A percentile compares a stretch with the other conserved stretches of the same genome.
phyloP scores from a whole-genome alignment of 2,113 vertebrate genomes.

The Capreolus pygargus region DNA sequence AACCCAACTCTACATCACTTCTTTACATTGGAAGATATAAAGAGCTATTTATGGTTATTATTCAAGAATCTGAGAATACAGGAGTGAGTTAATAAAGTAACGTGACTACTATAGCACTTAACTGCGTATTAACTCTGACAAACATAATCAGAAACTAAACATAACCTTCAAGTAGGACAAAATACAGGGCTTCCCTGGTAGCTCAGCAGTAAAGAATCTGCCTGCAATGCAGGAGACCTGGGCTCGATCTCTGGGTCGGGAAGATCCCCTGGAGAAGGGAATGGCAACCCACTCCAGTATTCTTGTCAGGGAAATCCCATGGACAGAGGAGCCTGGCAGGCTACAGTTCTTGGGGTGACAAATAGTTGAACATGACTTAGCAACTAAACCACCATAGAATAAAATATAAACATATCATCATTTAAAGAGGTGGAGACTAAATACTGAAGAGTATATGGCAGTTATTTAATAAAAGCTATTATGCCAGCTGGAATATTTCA shows the following conservation, averaged over 20 bases:
- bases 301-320: not conserved
- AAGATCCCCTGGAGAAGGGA: not conserved
- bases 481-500: not conserved
- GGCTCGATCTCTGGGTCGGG: not conserved
- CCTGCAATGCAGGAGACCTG: not conserved
- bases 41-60: not conserved
- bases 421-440: not conserved
- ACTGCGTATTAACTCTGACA: not conserved
- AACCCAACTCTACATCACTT: not conserved
- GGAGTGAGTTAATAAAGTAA: not conserved
- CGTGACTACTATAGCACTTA: not conserved
- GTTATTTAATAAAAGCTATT: constrained; percentile 43
- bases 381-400: not conserved
- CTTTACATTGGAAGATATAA: not conserved
- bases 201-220: not conserved
- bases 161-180: not conserved
- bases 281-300: not conserved
- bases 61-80: not conserved
- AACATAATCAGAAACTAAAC: not conserved
- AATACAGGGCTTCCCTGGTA: not conserved
- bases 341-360: not conserved
- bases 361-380: not conserved
- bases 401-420: not conserved
- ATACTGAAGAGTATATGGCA: not conserved
- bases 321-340: not conserved